Conservation (phyloP, 2,888 invertebrate species). For the Cosmia pyralina region DNA sequence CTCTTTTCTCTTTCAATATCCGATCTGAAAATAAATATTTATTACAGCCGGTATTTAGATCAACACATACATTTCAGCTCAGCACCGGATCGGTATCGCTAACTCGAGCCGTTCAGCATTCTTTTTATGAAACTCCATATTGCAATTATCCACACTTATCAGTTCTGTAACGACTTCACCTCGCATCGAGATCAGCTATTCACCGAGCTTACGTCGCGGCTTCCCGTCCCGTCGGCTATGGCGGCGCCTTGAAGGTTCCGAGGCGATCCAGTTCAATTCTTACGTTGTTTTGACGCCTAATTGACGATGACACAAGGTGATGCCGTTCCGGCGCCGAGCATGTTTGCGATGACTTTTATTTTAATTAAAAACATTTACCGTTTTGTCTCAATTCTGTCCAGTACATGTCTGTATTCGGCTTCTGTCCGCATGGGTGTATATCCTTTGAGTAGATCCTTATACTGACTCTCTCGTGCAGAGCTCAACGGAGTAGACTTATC, state of each 20-base stretch:
- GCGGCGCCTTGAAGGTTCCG: neutral
- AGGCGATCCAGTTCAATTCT: neutral
- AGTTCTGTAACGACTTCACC: neutral
- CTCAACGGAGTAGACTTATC: neutral
- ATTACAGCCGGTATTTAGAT: neutral
- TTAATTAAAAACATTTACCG: constrained; percentile 6
- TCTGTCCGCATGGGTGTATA: neutral
- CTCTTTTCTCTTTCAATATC: neutral
- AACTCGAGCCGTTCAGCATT: neutral
- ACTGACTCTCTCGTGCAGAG: neutral
- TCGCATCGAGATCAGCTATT: neutral
- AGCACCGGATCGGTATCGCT: neutral
- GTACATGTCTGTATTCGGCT: neutral
- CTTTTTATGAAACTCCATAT: neutral
- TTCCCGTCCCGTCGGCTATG: no score
- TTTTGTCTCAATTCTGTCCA: neutral
- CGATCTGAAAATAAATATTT: constrained; percentile 31
- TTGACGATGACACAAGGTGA: neutral
- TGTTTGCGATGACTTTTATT: neutral
- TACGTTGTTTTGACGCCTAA: neutral
- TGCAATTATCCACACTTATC: neutral
- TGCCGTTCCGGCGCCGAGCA: neutral
- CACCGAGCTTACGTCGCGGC: neutral
- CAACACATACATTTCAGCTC: neutral
- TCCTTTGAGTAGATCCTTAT: neutral